These are phyloP conservation scores for Equus przewalskii DNA, from an alignment of 2,113 vertebrate genomes.

Conservation along the genomic window DNA sequence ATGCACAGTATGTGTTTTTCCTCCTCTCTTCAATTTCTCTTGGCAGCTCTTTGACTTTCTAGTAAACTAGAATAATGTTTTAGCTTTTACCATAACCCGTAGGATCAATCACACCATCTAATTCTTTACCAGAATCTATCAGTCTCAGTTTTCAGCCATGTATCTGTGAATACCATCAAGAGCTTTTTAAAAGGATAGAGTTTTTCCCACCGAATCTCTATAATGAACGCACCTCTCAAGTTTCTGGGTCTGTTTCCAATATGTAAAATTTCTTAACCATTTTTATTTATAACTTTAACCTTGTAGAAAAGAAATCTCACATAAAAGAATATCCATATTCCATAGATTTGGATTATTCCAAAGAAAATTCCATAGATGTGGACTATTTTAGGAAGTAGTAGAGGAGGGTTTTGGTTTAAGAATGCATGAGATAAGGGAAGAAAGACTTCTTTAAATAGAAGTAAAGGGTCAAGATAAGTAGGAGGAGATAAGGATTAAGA, in stretches of 20 bases:
- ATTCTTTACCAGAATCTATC: neutral
- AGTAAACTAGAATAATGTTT: slow-evolving; percentile 29
- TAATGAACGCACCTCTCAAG: slow-evolving; percentile 21
- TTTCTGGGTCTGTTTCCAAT: slow-evolving; percentile 36
- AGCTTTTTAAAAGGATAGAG: neutral
- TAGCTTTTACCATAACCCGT: slow-evolving; percentile 10
- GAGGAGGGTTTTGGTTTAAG: slow-evolving; percentile 13
- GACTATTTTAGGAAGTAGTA: slow-evolving; percentile 1
- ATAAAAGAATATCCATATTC: slow-evolving; percentile 9
- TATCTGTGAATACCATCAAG: slow-evolving; percentile 18
- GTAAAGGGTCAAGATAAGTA: neutral
- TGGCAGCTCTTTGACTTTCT: slow-evolving; percentile 22
- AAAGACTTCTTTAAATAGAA: slow-evolving; percentile 54
- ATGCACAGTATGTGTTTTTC: neutral
- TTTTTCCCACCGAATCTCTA: slow-evolving; percentile 39
- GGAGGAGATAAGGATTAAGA: neutral
- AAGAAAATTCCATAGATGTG: neutral
- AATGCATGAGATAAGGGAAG: slow-evolving; percentile 1
- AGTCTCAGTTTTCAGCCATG: slow-evolving; percentile 36
- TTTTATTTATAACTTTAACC: slow-evolving; percentile 53
- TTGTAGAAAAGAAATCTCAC: slow-evolving; percentile 11
- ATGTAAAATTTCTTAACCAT: neutral
- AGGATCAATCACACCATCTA: neutral
- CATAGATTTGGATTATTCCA: neutral
- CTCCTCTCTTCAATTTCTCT: neutral